Conservation (phyloP, 2,797 vertebrate species). For the Rhadinocentrus ornatus region DNA sequence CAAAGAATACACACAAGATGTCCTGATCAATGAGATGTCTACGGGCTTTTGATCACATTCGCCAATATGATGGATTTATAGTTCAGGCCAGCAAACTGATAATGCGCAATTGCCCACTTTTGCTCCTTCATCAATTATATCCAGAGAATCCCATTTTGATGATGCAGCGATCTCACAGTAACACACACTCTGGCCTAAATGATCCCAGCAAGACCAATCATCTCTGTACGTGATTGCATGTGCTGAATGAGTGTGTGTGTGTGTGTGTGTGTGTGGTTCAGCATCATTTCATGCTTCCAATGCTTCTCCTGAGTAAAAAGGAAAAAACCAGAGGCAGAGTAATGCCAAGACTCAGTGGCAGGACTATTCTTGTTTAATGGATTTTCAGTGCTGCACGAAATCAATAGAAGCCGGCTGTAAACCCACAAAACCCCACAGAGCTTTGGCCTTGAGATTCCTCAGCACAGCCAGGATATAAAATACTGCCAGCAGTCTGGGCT, state of each 20-base stretch:
- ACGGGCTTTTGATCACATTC: constrained; percentile 26
- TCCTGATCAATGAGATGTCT: constrained; percentile 38
- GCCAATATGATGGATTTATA: constrained; percentile 29
- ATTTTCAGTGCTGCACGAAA: constrained; percentile 57
- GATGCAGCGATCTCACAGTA: no score
- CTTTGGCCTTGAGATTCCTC: constrained; percentile 29
- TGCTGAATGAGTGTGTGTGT: neutral
- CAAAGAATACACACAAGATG: neutral
- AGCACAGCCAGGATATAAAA: neutral
- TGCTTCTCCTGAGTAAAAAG: neutral
- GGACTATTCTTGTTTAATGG: constrained; percentile 46
- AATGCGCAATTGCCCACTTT: constrained; percentile 35
- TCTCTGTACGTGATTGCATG: neutral
- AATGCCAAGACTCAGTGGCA: constrained; percentile 24
- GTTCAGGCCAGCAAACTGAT: constrained; percentile 8
- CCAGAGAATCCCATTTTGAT: no score
- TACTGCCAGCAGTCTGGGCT: neutral
- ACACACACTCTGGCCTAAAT: neutral
- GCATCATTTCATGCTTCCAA: constrained; percentile 15
- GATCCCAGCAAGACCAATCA: neutral
- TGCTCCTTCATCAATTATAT: constrained; percentile 31
- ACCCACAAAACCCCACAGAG: constrained; percentile 33
- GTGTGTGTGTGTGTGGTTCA: neutral
- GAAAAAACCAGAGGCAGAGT: constrained; percentile 1
- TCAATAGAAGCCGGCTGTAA: constrained; percentile 42